These are phyloP conservation scores for Tetramorium simillimum DNA, from an alignment of 1,140 invertebrate genomes.

Conservation along the genomic window DNA sequence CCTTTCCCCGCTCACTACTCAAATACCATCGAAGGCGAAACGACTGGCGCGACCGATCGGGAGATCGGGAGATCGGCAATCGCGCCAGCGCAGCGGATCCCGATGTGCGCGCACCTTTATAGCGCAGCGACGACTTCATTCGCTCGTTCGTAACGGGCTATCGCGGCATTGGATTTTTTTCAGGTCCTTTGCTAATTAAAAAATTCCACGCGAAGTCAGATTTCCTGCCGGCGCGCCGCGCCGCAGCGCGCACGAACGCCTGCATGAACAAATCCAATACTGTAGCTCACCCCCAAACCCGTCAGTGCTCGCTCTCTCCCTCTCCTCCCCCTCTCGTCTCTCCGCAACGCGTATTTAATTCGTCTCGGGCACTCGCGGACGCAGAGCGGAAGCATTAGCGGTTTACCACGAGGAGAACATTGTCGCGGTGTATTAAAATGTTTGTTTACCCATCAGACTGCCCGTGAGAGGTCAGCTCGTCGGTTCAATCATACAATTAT, in stretches of 20 bases:
- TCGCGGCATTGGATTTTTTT: conserved; percentile 69
- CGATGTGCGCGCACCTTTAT: conserved; percentile 51
- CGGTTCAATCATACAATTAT: background rate
- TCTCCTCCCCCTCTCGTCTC: background rate
- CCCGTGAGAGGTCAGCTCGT: background rate
- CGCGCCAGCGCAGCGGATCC: background rate
- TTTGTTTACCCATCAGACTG: background rate
- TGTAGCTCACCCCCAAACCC: conserved; percentile 31
- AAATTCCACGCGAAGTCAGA: conserved; percentile 80
- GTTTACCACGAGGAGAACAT: conserved; percentile 19
- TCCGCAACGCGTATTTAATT: conserved; percentile 67
- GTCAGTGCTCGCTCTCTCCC: background rate
- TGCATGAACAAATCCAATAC: conserved; percentile 76
- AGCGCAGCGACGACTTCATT: conserved; percentile 63
- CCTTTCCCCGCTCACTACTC: background rate
- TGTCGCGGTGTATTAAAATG: conserved; percentile 18
- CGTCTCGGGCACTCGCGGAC: conserved; percentile 19
- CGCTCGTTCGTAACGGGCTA: conserved; percentile 48
- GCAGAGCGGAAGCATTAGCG: conserved; percentile 27
- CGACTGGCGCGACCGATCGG: conserved; percentile 3
- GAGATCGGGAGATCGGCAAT: conserved; percentile 21
- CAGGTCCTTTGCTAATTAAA: conserved; percentile 79
- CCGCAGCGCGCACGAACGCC: conserved; percentile 42
- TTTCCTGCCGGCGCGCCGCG: conserved; percentile 66
- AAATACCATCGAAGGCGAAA: conserved; percentile 28